phyloP scores from a whole-genome alignment of 2,888 invertebrate genomes.

The Autographa pulchrina region DNA sequence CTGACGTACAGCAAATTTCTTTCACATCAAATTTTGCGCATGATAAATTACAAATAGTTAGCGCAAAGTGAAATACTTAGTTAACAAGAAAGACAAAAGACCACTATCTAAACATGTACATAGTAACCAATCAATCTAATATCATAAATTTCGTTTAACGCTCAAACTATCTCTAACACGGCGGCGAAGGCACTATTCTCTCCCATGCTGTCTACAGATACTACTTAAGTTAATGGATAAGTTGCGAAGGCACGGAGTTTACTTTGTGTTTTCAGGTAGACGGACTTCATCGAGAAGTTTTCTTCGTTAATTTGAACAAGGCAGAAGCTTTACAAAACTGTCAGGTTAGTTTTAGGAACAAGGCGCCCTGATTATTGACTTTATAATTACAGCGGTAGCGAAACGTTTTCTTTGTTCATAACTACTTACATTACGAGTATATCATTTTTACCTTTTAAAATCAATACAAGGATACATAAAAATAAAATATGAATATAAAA shows the following conservation, averaged over 20 bases:
- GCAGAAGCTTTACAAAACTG: slow-evolving; percentile 83
- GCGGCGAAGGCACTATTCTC: slow-evolving; percentile 78
- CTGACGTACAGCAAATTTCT: slow-evolving; percentile 54
- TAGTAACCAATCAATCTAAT: slow-evolving; percentile 76
- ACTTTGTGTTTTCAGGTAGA: slow-evolving; percentile 89
- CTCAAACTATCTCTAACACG: slow-evolving; percentile 78
- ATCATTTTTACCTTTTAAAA: neutral
- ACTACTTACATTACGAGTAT: neutral
- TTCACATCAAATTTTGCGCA: slow-evolving; percentile 63
- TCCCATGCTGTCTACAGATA: slow-evolving; percentile 86
- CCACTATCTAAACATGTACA: slow-evolving; percentile 58
- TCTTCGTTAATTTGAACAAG: slow-evolving; percentile 88
- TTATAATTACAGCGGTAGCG: slow-evolving; percentile 60
- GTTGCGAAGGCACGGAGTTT: slow-evolving; percentile 88
- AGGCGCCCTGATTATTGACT: slow-evolving; percentile 67
- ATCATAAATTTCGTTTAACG: slow-evolving; percentile 83
- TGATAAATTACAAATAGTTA: slow-evolving; percentile 50
- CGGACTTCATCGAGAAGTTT: slow-evolving; percentile 88
- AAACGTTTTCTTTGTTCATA: slow-evolving; percentile 20
- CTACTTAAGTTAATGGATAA: slow-evolving; percentile 89
- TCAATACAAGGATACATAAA: neutral
- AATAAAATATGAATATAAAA: slow-evolving; percentile 34
- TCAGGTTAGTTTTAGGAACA: slow-evolving; percentile 79
- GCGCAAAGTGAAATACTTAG: slow-evolving; percentile 37
- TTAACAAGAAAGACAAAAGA: slow-evolving; percentile 43